These are phyloP conservation scores for Datnioides undecimradiatus DNA, from an alignment of 2,113 vertebrate genomes.

Conservation along the genomic window DNA sequence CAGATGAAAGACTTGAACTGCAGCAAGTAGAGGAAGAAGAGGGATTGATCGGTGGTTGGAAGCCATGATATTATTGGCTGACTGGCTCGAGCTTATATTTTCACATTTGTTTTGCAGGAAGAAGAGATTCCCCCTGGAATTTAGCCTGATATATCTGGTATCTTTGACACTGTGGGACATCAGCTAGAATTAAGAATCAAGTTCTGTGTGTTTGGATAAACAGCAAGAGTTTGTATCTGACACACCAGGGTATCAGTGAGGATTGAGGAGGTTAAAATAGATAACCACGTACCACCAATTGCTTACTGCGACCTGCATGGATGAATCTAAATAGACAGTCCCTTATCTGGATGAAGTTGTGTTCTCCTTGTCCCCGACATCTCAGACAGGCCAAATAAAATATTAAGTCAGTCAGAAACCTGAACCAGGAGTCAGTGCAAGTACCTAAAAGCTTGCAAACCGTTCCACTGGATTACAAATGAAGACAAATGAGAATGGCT, in stretches of 20 bases:
- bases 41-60: no score
- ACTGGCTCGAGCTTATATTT: no score
- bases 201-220: neutral
- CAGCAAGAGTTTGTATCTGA: neutral
- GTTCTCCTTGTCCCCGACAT: constrained; percentile 7
- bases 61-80: no score
- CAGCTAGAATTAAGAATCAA: neutral
- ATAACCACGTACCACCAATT: neutral
- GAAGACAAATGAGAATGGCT: neutral
- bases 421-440: constrained; percentile 1
- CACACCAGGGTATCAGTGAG: neutral
- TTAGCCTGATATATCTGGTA: neutral
- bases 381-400: constrained; percentile 18
- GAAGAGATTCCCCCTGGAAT: neutral
- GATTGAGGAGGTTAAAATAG: neutral
- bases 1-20: no score
- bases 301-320: no score
- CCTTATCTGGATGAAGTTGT: neutral
- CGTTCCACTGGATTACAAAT: neutral
- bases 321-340: neutral
- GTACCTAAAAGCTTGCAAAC: neutral
- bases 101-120: no score
- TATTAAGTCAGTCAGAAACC: constrained; percentile 15
- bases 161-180: neutral
- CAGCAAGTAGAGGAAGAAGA: no score